phyloP scores from a whole-genome alignment of 2,888 invertebrate genomes.

The Lepidocyrtoides sp. region DNA sequence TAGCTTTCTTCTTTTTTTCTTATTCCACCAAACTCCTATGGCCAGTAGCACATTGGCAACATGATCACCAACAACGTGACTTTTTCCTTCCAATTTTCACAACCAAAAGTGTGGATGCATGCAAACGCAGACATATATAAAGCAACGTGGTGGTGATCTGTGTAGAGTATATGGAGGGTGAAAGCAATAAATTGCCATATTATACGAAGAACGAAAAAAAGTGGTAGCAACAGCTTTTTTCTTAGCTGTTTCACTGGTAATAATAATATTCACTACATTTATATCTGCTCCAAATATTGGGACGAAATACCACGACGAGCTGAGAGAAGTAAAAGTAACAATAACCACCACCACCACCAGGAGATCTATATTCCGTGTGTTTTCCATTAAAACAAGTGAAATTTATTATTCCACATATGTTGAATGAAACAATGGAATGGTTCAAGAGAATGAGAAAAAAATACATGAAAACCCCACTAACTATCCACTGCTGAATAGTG shows the following conservation, averaged over 20 bases:
- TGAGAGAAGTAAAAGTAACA: neutral
- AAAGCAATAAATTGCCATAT: conserved; percentile 73
- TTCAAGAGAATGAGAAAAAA: conserved; percentile 60
- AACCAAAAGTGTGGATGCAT: neutral
- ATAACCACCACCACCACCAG: neutral
- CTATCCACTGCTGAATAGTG: too few species aligned
- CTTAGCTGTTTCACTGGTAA: neutral
- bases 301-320: conserved; percentile 33
- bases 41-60: conserved; percentile 29
- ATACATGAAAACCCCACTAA: conserved; percentile 33
- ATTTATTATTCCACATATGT: conserved; percentile 78
- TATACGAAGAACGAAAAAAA: conserved; percentile 33
- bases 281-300: conserved; percentile 58
- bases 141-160: conserved; percentile 11
- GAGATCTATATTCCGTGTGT: conserved; percentile 54
- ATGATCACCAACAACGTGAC: conserved; percentile 52
- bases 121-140: neutral
- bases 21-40: conserved; percentile 14
- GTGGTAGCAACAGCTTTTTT: conserved; percentile 63
- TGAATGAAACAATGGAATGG: conserved; percentile 57
- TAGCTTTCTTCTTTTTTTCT: conserved; percentile 56
- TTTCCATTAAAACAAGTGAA: conserved; percentile 83
- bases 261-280: conserved; percentile 63
- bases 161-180: conserved; percentile 74
- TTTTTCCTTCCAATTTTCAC: conserved; percentile 51